A percentile compares a stretch with the other conserved stretches of the same genome.
phyloP scores from a whole-genome alignment of 1,140 invertebrate species.

The Anthonomus grandis region DNA sequence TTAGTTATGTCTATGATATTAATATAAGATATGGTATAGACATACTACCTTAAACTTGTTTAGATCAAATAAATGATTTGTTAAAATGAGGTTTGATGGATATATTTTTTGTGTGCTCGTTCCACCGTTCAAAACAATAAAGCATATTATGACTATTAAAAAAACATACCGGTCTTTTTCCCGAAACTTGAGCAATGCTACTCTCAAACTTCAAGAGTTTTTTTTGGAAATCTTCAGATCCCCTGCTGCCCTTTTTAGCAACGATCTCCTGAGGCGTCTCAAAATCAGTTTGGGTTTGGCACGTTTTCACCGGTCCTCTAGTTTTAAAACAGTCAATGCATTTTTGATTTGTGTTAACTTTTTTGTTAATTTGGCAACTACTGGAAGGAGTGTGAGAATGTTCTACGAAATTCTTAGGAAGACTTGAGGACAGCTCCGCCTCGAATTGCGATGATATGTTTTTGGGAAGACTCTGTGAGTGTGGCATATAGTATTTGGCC shows the following conservation, averaged over 20 bases:
- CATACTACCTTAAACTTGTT: no score
- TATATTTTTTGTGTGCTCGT: no score
- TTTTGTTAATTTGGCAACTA: neutral
- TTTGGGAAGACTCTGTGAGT: conserved; percentile 35
- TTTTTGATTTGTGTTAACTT: neutral
- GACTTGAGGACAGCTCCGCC: conserved; percentile 26
- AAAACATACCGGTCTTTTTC: conserved; percentile 30
- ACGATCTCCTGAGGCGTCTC: conserved; percentile 40
- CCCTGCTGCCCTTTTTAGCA: conserved; percentile 38
- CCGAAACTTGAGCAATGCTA: conserved; percentile 31
- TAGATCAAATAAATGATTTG: no score
- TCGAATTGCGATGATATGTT: conserved; percentile 28
- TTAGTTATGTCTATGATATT: no score
- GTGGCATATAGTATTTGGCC: conserved; percentile 11
- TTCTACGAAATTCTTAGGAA: conserved; percentile 33
- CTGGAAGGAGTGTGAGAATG: conserved; percentile 1
- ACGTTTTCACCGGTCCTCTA: conserved; percentile 37
- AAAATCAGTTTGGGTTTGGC: conserved; percentile 48
- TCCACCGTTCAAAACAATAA: neutral
- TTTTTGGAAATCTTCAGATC: conserved; percentile 44
- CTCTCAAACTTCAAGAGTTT: conserved; percentile 46
- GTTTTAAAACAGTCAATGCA: neutral
- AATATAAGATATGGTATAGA: no score
- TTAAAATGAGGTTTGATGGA: no score
- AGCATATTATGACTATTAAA: neutral